These are phyloP conservation scores for Erethizon dorsatum DNA, from an alignment of 2,797 vertebrate species.

Conservation along the genomic window DNA sequence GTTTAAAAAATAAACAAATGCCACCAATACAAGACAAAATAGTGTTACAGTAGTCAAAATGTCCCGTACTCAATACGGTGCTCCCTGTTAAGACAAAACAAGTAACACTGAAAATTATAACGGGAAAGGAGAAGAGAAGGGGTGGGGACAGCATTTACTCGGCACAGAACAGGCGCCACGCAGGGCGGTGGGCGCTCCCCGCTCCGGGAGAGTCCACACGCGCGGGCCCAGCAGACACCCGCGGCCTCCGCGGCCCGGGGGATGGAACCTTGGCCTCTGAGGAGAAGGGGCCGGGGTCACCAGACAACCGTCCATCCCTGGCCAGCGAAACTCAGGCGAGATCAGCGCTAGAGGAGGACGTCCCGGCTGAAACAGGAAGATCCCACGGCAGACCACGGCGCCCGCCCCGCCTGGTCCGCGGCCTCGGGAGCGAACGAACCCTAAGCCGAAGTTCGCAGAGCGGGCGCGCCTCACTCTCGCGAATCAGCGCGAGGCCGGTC, in stretches of 20 bases:
- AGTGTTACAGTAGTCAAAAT: not conserved
- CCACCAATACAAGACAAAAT: not conserved
- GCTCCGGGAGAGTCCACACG: not conserved
- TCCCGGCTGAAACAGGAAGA: not conserved
- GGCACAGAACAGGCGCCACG: conserved; percentile 30
- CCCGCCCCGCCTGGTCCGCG: not conserved
- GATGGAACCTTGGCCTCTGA: not conserved
- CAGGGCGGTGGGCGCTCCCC: not conserved
- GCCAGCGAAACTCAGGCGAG: not conserved
- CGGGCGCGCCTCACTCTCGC: not conserved
- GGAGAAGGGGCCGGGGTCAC: not conserved
- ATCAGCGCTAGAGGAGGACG: not conserved
- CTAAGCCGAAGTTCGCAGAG: not conserved
- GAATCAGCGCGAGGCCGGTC: no score
- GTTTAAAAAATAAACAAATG: conserved; percentile 13
- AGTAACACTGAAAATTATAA: conserved; percentile 21
- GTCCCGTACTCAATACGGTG: not conserved
- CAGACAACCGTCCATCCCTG: not conserved
- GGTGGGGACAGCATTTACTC: not conserved
- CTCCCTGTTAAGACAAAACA: conserved; percentile 35
- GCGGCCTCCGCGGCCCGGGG: not conserved
- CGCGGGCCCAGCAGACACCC: not conserved
- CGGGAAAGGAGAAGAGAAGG: not conserved
- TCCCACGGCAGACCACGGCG: not conserved
- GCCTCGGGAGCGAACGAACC: not conserved